phyloP scores from a whole-genome alignment of 2,888 invertebrate genomes.

The Aproaerema taeniolella region DNA sequence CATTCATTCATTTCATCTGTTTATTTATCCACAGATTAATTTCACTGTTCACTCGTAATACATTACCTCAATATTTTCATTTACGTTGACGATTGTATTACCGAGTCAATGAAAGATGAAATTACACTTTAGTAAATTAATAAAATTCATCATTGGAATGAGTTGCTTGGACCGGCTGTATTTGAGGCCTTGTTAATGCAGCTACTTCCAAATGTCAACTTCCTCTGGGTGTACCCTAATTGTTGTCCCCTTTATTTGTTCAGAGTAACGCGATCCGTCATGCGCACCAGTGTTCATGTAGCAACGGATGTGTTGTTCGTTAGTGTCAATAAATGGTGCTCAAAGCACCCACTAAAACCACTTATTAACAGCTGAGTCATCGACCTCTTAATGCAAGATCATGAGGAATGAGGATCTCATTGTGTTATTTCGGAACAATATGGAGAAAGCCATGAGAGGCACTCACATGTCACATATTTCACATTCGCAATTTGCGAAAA shows the following conservation, averaged over 20 bases:
- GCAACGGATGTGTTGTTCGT: slow-evolving; percentile 63
- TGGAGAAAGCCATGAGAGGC: slow-evolving; percentile 5
- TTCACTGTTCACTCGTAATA: too few species aligned
- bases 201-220: slow-evolving; percentile 25
- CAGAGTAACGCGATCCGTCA: slow-evolving; percentile 65
- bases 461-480: background rate
- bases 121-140: too few species aligned
- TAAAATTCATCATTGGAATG: slow-evolving; percentile 3
- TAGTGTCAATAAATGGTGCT: slow-evolving; percentile 68
- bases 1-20: too few species aligned
- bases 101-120: too few species aligned
- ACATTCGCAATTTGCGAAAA: too few species aligned
- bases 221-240: slow-evolving; percentile 56
- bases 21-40: too few species aligned
- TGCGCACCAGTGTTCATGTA: slow-evolving; percentile 37
- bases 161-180: slow-evolving; percentile 5
- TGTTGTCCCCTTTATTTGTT: slow-evolving; percentile 67
- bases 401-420: slow-evolving; percentile 6
- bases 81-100: too few species aligned
- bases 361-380: slow-evolving; percentile 55
- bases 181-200: slow-evolving; percentile 10
- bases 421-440: slow-evolving; percentile 1
- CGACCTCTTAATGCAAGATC: slow-evolving; percentile 21
- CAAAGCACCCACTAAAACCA: slow-evolving; percentile 37
- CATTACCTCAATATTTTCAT: too few species aligned